Percentiles rank a stretch among this genome's conserved stretches.
Conservation (phyloP, 2,113 vertebrate genomes). For the Stictonetta naevosa region DNA sequence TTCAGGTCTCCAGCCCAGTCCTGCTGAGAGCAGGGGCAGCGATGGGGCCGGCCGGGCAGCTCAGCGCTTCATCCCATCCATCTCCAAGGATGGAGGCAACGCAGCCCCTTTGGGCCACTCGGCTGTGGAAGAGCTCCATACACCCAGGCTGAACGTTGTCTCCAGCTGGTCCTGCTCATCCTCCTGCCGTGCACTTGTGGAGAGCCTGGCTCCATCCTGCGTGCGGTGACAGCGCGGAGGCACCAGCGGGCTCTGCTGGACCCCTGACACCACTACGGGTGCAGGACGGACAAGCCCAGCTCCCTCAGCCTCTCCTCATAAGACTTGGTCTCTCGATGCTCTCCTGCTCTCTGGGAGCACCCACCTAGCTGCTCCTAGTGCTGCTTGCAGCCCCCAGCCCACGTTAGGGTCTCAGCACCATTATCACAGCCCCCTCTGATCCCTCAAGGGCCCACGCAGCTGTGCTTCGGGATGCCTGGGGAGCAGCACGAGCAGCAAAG, state of each 20-base stretch:
- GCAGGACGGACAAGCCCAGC: not conserved
- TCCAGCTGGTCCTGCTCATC: too few relatives aligned
- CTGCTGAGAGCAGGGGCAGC: not conserved
- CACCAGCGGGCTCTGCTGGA: not conserved
- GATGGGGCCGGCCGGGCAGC: not conserved
- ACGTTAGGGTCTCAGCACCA: not conserved
- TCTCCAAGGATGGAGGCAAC: not conserved
- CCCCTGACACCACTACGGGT: not conserved
- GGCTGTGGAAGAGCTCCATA: accelerated
- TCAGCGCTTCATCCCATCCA: not conserved
- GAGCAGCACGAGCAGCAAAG: not conserved
- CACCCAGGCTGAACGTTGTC: too few relatives aligned
- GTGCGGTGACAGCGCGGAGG: not conserved
- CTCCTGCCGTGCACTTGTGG: too few relatives aligned
- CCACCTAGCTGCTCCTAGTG: not conserved
- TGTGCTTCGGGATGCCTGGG: not conserved
- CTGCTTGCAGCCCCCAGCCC: not conserved
- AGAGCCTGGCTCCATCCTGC: not conserved
- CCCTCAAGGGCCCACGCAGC: not conserved
- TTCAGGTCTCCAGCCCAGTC: too few relatives aligned
- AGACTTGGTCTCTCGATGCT: not conserved
- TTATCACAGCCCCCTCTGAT: not conserved
- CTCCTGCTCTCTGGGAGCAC: not conserved
- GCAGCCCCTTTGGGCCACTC: not conserved
- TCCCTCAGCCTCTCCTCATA: not conserved